Evolutionary conservation across 2,888 invertebrate genomes (phyloP), one percentile per base, ranked within the genome.

Genomic region (Apodemia mormo): DNA sequence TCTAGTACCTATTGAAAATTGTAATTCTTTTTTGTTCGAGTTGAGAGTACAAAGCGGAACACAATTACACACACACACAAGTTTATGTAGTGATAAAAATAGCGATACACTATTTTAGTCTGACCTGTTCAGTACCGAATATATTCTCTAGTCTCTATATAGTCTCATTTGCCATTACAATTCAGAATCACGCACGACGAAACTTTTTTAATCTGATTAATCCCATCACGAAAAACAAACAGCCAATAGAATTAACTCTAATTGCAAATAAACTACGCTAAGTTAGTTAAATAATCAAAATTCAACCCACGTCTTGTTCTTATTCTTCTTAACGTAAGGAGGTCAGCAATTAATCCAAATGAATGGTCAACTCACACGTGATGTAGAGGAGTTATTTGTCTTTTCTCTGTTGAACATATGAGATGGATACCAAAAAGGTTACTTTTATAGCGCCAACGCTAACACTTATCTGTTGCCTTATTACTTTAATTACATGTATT

Each of bases 291-390:
- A 70, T n/a, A 66, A 75, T 75, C 66, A 67, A 68, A 67, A 74
- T 74, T 71, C 74, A 56, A 58, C 14, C 14, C 73, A 74, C 74
- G 74, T 69, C 40, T 67, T 29, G 67, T 45, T 64, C 71, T 79
- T 80, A 73, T 79, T 76, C 73, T 72, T 75, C 72, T 76, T 74
- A 75, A 69, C 80, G 78, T 80, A 70, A 77, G 81, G 82, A 81
- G 81, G 79, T 76, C 78, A 77, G 84, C 87, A 87, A 89, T 89
- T 88, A 89, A 83, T 89, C 88, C 85, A 85, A 87, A 89, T 89
- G 89, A 87, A 80, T 80, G 80, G 77, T 71, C 67, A 70, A 37
- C 68, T 67, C 69, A 70, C 71, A 64, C 61, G 61, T 64, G 61
- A 64, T 64, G 61, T 64, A 64, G 33, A 33, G 61, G 37, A 33